Evolutionary conservation across 2,113 vertebrate genomes (phyloP), one percentile per base, ranked within the genome.

Genomic region (Burhinus oedicnemus): DNA sequence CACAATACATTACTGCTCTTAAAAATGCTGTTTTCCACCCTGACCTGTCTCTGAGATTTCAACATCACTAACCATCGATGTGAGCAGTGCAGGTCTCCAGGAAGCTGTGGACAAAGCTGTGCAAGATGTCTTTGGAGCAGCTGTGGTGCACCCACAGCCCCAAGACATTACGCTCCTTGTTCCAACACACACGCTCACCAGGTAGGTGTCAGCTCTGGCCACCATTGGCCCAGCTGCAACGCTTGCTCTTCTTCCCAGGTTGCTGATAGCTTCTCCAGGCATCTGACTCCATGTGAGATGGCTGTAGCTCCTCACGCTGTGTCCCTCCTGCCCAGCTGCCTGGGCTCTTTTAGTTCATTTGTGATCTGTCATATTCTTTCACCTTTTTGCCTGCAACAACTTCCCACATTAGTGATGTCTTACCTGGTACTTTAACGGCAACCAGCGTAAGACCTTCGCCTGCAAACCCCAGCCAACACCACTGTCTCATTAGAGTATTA

Each of bases 101-200:
- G 21, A n/a, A 76, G 22, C n/a, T 26, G 10, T 22, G 16, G 10
- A 18, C 6, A 32, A 58, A 65, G 44, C 26, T 60, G 30, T 9
- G 20, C 2, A 11, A 54, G 62, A 34, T 47, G 62, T 70, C 29
- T 54, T 51, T 5, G 27, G 42, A 44, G 47, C 2, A 1, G 7
- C 55, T 11, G 1, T 7, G 23, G 45, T 42, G 21, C 19, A 65
- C 36, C 54, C 14, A 30, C 30, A 16, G 15, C 16, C 9, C 66
- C 72, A 32, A 25, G 14, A 8, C 16, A 8, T 4, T 3, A 15
- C 18, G 22, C 20, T 23, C 12, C 58, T 34, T 32, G 17, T 23
- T 36, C 65, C 19, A 66, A 19, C 44, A 66, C 51, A 13, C 3
- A 1, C 2, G 2, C n/a, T 45, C 2, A 1, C 12, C 0, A 1